Conservation (phyloP, 2,888 invertebrate genomes). For the Diogma glabrata region DNA sequence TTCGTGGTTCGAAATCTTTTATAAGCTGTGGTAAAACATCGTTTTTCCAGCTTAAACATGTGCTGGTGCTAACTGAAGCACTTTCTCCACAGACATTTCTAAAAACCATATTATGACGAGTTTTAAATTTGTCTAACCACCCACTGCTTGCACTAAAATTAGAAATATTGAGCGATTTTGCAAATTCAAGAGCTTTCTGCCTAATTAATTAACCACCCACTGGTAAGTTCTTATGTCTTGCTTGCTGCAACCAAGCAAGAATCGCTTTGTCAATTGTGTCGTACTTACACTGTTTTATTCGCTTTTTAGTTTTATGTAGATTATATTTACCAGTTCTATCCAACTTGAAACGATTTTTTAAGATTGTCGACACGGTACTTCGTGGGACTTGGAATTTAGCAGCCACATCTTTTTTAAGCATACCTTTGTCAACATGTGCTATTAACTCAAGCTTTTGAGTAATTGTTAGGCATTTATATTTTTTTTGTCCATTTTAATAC, state of each 20-base stretch:
- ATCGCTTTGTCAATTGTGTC: not conserved
- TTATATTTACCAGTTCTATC: not conserved
- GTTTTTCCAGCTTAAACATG: constrained; percentile 13
- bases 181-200: not conserved
- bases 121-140: constrained; percentile 19
- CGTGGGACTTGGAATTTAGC: not conserved
- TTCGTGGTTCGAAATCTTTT: constrained; percentile 19
- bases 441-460: not conserved
- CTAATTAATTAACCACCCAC: not conserved
- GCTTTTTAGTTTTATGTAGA: not conserved
- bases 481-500: no score
- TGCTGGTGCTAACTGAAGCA: not conserved
- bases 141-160: constrained; percentile 18
- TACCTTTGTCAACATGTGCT: not conserved
- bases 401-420: not conserved
- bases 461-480: not conserved
- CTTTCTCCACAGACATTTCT: not conserved
- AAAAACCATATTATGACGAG: constrained; percentile 5
- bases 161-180: constrained; percentile 1
- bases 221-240: not conserved
- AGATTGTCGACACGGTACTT: not conserved
- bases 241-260: not conserved
- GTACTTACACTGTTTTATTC: not conserved
- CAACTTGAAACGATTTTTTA: not conserved
- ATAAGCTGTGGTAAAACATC: constrained; percentile 15